phyloP scores from a whole-genome alignment of 2,113 vertebrate genomes.

The Nothocercus nigrocapillus region DNA sequence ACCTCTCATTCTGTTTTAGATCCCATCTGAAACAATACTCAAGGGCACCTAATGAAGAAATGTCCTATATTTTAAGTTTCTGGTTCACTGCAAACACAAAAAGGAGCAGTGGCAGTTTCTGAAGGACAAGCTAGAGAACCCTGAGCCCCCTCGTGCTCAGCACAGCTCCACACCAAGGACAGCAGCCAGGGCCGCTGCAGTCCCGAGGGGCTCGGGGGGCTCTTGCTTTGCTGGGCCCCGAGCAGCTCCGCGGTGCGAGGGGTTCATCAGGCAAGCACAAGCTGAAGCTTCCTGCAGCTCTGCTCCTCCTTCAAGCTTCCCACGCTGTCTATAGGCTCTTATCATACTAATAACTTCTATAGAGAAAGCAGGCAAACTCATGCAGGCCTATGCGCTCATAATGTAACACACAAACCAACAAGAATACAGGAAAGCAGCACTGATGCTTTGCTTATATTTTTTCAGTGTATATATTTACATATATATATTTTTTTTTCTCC shows the following conservation, averaged over 20 bases:
- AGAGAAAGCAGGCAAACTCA: background rate
- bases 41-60: background rate
- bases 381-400: background rate
- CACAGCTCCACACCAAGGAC: background rate
- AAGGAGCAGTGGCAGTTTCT: background rate
- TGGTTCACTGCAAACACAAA: background rate
- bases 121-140: background rate
- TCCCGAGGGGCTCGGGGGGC: fast-evolving
- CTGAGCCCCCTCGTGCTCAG: background rate
- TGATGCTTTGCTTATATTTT: background rate
- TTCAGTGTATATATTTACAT: background rate
- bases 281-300: background rate
- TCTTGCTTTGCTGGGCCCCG: fast-evolving
- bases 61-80: constrained; percentile 13
- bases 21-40: constrained; percentile 15
- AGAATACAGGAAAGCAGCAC: fast-evolving
- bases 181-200: fast-evolving
- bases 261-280: background rate
- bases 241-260: fast-evolving
- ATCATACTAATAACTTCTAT: background rate
- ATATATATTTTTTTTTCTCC: background rate
- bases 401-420: background rate
- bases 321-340: background rate
- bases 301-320: background rate
- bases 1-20: constrained; percentile 1